A percentile compares a stretch with the other conserved stretches of the same genome.
phyloP scores from a whole-genome alignment of 1,140 invertebrate species.

The Laupala kohalensis region DNA sequence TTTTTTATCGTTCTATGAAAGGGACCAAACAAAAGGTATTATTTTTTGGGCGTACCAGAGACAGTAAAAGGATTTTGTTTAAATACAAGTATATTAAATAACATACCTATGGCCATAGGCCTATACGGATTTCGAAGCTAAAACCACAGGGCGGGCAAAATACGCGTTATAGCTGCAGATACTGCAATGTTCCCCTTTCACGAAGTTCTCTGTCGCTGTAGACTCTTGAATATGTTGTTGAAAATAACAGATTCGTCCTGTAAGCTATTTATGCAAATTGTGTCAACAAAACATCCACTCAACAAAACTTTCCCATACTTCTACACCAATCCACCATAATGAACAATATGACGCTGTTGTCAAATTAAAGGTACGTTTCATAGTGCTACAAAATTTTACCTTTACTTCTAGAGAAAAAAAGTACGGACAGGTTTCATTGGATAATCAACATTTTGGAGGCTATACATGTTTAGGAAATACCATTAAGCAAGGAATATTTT shows the following conservation, averaged over 20 bases:
- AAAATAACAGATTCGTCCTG: no score
- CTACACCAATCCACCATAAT: conserved; percentile 18
- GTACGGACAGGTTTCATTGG: no score
- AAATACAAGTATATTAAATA: no score
- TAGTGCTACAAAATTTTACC: background rate
- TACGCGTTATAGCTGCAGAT: background rate
- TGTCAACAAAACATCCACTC: background rate
- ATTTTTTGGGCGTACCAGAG: no score
- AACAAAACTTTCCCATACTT: conserved; percentile 4
- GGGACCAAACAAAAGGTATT: no score
- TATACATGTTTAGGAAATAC: no score
- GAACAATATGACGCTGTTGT: conserved; percentile 26
- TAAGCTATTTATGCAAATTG: background rate
- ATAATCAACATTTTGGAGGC: no score
- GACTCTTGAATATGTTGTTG: background rate
- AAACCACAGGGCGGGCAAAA: conserved; percentile 7
- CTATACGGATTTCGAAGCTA: conserved; percentile 1
- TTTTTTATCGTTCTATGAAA: no score
- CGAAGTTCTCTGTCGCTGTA: background rate
- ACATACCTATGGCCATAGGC: conserved; percentile 9
- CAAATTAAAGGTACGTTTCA: conserved; percentile 13
- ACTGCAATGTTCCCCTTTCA: background rate
- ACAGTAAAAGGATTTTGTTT: no score
- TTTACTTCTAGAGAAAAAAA: background rate
- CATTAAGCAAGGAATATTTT: background rate